phyloP scores from a whole-genome alignment of 1,140 invertebrate genomes.

The Leptopilina clavipes region DNA sequence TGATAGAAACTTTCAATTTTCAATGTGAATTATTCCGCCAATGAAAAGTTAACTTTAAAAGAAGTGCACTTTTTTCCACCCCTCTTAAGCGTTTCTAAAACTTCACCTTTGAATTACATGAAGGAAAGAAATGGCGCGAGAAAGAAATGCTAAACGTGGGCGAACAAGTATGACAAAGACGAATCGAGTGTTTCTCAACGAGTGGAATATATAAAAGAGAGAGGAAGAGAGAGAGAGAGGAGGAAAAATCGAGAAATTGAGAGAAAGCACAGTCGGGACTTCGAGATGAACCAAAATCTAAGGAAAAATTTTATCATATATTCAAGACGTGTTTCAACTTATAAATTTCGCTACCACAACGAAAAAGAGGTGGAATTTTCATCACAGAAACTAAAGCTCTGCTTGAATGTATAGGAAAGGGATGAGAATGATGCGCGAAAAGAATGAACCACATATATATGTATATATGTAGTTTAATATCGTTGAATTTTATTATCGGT shows the following conservation, averaged over 20 bases:
- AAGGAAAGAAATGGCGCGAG: not conserved
- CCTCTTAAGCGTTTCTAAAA: not conserved
- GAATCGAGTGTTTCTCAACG: not conserved
- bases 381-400: constrained; percentile 43
- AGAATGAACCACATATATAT: constrained; percentile 36
- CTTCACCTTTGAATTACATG: not conserved
- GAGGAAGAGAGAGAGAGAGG: not conserved
- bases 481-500: constrained; percentile 63
- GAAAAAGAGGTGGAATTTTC: constrained; percentile 41
- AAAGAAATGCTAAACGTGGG: not conserved
- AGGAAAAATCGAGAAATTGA: constrained; percentile 10
- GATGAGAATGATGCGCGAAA: constrained; percentile 28
- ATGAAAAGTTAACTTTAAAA: not conserved
- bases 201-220: not conserved
- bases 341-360: constrained; percentile 54
- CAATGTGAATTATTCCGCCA: no score
- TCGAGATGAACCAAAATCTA: constrained; percentile 60
- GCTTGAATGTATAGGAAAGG: constrained; percentile 23
- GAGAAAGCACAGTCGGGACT: not conserved
- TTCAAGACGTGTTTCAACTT: constrained; percentile 71
- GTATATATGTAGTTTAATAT: constrained; percentile 42
- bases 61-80: not conserved
- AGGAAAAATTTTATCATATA: constrained; percentile 72
- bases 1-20: no score
- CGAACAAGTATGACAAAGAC: not conserved